A percentile compares a stretch with the other conserved stretches of the same genome.
Conservation (phyloP, 2,797 vertebrate species). For the Sebastes oblongus region DNA sequence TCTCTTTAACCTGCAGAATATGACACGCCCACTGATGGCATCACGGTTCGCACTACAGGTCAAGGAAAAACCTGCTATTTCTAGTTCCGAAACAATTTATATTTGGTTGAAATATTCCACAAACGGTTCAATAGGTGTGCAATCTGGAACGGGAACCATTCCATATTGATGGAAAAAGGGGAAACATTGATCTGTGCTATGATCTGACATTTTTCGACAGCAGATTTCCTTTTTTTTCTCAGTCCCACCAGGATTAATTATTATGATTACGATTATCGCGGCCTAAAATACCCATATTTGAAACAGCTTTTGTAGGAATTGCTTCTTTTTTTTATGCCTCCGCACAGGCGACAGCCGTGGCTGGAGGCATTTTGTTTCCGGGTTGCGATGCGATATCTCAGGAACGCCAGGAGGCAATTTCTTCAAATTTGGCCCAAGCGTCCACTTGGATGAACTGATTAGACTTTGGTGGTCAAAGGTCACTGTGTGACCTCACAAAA, state of each 20-base stretch:
- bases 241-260: background rate
- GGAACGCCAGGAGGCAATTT: fast-evolving
- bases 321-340: too few species aligned
- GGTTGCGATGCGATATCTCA: background rate
- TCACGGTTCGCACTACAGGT: fast-evolving
- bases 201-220: background rate
- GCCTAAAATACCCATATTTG: background rate
- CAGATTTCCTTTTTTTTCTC: background rate
- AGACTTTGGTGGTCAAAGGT: background rate
- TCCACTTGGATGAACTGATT: background rate
- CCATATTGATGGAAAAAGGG: background rate
- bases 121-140: background rate
- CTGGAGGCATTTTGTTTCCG: too few species aligned
- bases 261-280: background rate
- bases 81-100: background rate
- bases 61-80: background rate
- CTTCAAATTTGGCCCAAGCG: background rate
- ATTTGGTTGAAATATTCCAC: background rate
- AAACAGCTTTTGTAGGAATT: background rate
- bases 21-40: background rate
- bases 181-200: background rate
- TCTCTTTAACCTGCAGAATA: background rate
- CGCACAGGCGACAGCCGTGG: too few species aligned
- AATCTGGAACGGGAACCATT: background rate
- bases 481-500: background rate